These are phyloP conservation scores for Pseudorhiza aurosa DNA, from an alignment of 30 jellyfish, hydroid and myxozoan genomes.

Conservation along the genomic window DNA sequence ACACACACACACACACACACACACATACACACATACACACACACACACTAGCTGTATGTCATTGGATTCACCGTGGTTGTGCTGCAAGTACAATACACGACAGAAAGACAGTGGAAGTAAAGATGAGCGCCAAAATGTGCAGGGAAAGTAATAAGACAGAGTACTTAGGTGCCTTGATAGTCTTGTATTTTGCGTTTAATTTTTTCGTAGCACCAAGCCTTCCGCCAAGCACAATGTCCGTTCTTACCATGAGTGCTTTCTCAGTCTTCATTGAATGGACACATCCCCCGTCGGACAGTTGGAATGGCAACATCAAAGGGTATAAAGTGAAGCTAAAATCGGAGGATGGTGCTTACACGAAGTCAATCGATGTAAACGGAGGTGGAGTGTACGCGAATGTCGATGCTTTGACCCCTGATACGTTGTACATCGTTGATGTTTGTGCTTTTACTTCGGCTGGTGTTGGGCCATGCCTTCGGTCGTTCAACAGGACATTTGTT, in stretches of 20 bases:
- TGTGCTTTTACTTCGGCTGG: constrained; percentile 84
- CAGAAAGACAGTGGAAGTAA: too few species aligned
- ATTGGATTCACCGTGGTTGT: too few species aligned
- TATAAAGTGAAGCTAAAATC: constrained; percentile 29
- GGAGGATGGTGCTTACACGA: background rate
- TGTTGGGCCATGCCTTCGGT: constrained; percentile 74
- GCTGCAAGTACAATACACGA: too few species aligned
- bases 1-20: too few species aligned
- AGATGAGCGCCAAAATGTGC: too few species aligned
- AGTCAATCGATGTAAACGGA: background rate
- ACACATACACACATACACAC: too few species aligned
- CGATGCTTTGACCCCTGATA: constrained; percentile 48
- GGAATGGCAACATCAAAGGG: constrained; percentile 79
- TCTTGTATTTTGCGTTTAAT: background rate
- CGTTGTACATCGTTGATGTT: constrained; percentile 59
- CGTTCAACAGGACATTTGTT: constrained; percentile 47
- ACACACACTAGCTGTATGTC: too few species aligned
- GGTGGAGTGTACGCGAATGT: constrained; percentile 6
- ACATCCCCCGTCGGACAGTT: constrained; percentile 39
- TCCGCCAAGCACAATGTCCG: constrained; percentile 46
- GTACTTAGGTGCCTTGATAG: too few species aligned
- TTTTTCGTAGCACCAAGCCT: constrained; percentile 73
- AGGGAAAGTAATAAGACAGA: too few species aligned
- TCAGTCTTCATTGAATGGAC: constrained; percentile 60
- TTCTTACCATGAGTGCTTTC: constrained; percentile 35